Percentiles rank a stretch among this genome's conserved stretches.
Conservation (phyloP, 2,113 vertebrate species). For the Tragulus kanchil region DNA sequence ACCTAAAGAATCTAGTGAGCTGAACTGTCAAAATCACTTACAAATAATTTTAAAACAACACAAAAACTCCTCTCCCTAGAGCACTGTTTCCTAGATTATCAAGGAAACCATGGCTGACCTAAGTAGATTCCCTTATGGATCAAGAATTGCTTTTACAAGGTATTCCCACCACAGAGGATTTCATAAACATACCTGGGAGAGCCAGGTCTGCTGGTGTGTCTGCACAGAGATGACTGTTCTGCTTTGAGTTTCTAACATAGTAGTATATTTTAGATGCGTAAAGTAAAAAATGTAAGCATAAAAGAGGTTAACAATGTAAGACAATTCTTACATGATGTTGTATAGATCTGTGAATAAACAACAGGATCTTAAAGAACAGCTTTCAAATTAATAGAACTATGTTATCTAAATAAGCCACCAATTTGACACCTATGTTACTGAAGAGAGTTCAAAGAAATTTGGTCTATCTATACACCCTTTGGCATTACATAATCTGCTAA, state of each 20-base stretch:
- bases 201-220: not conserved
- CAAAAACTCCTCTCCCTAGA: not conserved
- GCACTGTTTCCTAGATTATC: conserved; percentile 51
- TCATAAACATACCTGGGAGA: conserved; percentile 9
- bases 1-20: not conserved
- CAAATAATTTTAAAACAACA: conserved; percentile 13
- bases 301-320: not conserved
- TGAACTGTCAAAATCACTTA: conserved; percentile 45
- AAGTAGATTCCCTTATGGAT: conserved; percentile 34
- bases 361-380: conserved; percentile 8
- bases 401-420: conserved; percentile 54
- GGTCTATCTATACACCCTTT: not conserved
- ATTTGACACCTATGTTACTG: not conserved
- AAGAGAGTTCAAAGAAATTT: conserved; percentile 21
- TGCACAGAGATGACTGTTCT: not conserved
- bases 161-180: not conserved
- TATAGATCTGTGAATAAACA: not conserved
- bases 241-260: conserved; percentile 5
- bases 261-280: conserved; percentile 15
- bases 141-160: conserved; percentile 15
- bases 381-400: conserved; percentile 57
- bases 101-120: conserved; percentile 39
- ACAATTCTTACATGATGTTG: not conserved
- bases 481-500: conserved; percentile 27
- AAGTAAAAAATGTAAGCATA: conserved; percentile 35